Evolutionary conservation across 2,888 invertebrate genomes (phyloP), one percentile per base, ranked within the genome.

Genomic region (Chrysina gloriosa): DNA sequence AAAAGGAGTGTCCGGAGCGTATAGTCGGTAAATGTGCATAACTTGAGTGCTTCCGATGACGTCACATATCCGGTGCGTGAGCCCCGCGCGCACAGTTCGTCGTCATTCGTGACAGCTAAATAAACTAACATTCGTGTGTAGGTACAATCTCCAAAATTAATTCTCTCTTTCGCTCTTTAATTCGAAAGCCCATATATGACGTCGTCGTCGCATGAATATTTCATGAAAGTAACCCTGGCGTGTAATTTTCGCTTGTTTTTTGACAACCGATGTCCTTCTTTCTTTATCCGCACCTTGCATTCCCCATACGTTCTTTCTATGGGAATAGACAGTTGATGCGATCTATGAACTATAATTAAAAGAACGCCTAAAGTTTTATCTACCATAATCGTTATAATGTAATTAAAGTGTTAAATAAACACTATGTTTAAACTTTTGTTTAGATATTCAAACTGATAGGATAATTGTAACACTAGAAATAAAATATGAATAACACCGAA

Each of bases 41-140:
- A 76, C 73, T 76, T 73, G 73, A 70, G 70, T 69, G 74, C 72
- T 76, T 76, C 76, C 76, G 54, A 75, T 76, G 75, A 76, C 76
- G 75, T 75, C 74, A 75, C 67, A 63, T 73, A 72, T 76, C 76
- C 76, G 76, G 75, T 73, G 67, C 69, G 68, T 70, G 69, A 45
- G 70, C 67, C 64, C 27, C 36, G 25, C 61, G 54, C 47, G 25
- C 61, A 45, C 27, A n/a, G 50, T 64, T 47, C 36, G 31, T 31
- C 39, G 39, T 23, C 39, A 23, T 25, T 39, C 39, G 21, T 61
- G 58, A 61, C 58, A 61, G 58, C 58, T 61, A 52, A 64, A 64
- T 52, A 64, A 52, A 50, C 64, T 27, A 31, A 50, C 50, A 34
- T 25, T 36, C 25, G 34, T 23, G 63, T 50, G 19, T 48, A 50